These are phyloP conservation scores for Tetheella fluctuosa DNA, from an alignment of 2,888 invertebrate genomes.

Conservation along the genomic window DNA sequence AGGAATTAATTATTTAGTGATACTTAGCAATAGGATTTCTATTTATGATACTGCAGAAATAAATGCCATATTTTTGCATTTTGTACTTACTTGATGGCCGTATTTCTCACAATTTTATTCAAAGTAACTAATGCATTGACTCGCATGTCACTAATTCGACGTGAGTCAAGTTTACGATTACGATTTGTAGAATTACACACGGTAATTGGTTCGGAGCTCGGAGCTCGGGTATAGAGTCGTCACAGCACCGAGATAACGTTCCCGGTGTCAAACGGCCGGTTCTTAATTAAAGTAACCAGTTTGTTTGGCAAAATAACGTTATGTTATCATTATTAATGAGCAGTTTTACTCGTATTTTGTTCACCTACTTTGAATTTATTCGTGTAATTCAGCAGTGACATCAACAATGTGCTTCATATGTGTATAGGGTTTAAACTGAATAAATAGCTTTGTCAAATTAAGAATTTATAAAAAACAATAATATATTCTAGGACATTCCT, in stretches of 20 bases:
- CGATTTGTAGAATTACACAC: constrained; percentile 2
- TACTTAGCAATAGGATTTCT: too few relatives aligned
- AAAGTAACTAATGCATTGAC: background rate
- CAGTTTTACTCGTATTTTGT: background rate
- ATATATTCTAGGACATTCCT: too few relatives aligned
- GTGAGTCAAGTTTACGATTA: constrained; percentile 8
- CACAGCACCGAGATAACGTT: constrained; percentile 25
- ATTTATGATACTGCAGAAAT: too few relatives aligned
- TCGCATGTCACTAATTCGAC: constrained; percentile 8
- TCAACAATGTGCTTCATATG: background rate
- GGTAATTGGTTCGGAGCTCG: constrained; percentile 14
- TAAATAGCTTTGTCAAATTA: too few relatives aligned
- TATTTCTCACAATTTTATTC: constrained; percentile 1
- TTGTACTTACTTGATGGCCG: too few relatives aligned
- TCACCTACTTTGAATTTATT: background rate
- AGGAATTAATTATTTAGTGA: too few relatives aligned
- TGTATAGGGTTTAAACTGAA: too few relatives aligned
- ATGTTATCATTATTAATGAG: constrained; percentile 18
- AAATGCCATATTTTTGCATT: too few relatives aligned
- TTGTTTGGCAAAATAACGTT: constrained; percentile 28
- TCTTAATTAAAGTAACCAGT: constrained; percentile 38
- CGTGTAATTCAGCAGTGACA: background rate
- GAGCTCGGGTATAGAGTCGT: constrained; percentile 13
- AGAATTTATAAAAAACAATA: too few relatives aligned
- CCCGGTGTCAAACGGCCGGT: constrained; percentile 30